These are phyloP conservation scores for Notoglanidium macrostoma DNA, from an alignment of 2,797 vertebrate genomes.

Conservation along the genomic window DNA sequence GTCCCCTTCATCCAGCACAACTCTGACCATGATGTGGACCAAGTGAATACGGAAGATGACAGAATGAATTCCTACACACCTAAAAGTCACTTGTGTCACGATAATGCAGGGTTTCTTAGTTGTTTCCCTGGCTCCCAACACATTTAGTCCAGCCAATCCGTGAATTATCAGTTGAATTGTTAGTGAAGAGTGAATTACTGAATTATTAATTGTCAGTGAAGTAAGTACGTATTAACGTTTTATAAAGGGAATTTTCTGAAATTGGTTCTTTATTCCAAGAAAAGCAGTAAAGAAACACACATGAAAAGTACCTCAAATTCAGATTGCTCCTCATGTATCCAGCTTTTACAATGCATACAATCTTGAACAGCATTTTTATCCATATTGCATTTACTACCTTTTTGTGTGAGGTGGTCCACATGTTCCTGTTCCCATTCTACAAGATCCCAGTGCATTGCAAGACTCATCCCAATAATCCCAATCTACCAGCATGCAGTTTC, in stretches of 20 bases:
- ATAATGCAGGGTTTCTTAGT: background rate
- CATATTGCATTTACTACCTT: background rate
- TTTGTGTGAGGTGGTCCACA: background rate
- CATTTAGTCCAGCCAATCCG: background rate
- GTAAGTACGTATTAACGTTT: background rate
- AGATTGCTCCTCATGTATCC: background rate
- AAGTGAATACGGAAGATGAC: background rate
- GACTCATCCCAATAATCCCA: background rate
- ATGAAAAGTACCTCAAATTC: background rate
- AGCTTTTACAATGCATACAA: background rate
- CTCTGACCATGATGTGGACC: background rate
- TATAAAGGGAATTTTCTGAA: background rate
- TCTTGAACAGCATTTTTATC: background rate
- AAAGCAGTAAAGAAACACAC: background rate
- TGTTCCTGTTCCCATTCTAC: background rate
- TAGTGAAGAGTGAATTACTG: no score
- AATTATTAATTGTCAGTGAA: no score
- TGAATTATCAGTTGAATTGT: no score
- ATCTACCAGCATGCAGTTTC: no score
- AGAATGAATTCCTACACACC: background rate
- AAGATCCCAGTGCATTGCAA: background rate
- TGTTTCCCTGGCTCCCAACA: background rate
- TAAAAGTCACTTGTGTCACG: background rate
- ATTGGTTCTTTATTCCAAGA: background rate
- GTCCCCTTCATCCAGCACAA: background rate